Conservation (phyloP, 2,888 invertebrate species). For the Pseudolycoriella hygida region DNA sequence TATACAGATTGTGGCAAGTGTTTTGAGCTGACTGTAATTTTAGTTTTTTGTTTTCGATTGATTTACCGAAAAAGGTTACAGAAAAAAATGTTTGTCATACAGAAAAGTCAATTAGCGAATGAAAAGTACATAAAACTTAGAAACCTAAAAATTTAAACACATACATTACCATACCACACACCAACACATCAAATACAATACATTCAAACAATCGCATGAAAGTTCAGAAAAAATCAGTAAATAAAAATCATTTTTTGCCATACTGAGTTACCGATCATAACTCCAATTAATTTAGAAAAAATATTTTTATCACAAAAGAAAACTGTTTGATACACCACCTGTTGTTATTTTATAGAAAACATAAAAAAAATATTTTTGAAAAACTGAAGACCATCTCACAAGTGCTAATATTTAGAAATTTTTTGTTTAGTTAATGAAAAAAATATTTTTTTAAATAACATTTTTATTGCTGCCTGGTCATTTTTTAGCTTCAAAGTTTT, state of each 20-base stretch:
- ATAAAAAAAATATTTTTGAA: slow-evolving; percentile 3
- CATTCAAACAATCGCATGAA: not conserved
- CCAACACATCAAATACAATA: not conserved
- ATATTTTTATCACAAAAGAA: slow-evolving; percentile 3
- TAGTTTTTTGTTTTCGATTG: too few relatives aligned
- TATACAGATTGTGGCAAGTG: too few relatives aligned
- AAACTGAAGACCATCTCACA: slow-evolving; percentile 29
- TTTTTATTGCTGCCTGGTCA: slow-evolving; percentile 7
- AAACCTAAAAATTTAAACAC: too few relatives aligned
- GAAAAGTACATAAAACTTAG: too few relatives aligned
- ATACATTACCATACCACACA: too few relatives aligned
- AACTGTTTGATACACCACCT: not conserved
- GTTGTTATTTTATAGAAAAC: slow-evolving; percentile 1
- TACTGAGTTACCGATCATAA: too few relatives aligned
- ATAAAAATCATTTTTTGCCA: not conserved
- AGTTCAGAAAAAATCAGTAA: not conserved
- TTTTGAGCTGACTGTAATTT: too few relatives aligned
- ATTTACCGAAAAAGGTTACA: too few relatives aligned
- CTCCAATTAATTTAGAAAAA: not conserved
- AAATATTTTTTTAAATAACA: slow-evolving; percentile 6
- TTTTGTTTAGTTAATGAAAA: slow-evolving; percentile 11
- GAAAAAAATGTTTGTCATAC: too few relatives aligned
- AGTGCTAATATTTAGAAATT: slow-evolving; percentile 27
- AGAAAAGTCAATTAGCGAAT: too few relatives aligned
- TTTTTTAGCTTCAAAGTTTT: too few relatives aligned